Evolutionary conservation across 2,113 vertebrate genomes (phyloP).

Genomic region (Stegastes partitus): DNA sequence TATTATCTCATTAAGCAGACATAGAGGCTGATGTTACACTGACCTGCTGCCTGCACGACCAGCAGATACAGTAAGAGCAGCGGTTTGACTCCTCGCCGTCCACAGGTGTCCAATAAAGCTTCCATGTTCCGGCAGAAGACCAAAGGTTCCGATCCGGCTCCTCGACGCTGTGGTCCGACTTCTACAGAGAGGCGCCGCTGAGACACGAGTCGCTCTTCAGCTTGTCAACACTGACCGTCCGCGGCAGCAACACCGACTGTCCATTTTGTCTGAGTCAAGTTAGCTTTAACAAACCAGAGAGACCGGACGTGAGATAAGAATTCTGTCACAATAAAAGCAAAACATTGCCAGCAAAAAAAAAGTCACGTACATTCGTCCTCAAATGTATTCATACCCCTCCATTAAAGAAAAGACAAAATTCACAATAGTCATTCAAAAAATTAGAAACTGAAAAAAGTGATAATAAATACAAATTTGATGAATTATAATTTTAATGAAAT

Average conservation of each 20-base stretch:
- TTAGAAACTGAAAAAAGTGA: too few species aligned
- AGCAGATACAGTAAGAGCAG: constrained; percentile 47
- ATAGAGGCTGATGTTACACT: constrained; percentile 13
- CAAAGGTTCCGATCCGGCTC: background rate
- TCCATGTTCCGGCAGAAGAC: constrained; percentile 40
- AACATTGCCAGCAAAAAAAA: too few species aligned
- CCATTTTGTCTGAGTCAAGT: background rate
- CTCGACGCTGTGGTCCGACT: background rate
- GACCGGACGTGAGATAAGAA: background rate
- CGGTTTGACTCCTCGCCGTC: background rate
- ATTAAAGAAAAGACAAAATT: too few species aligned
- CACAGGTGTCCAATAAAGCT: constrained; percentile 8
- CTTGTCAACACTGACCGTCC: background rate
- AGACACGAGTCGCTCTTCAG: background rate
- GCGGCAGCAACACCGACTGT: background rate
- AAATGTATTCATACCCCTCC: too few species aligned
- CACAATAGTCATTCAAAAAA: too few species aligned
- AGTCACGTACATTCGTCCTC: too few species aligned
- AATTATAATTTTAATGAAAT: too few species aligned
- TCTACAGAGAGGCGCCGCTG: rapidly evolving
- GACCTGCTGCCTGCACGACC: constrained; percentile 57
- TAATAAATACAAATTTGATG: too few species aligned
- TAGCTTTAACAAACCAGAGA: rapidly evolving
- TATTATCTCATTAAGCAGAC: constrained; percentile 37
- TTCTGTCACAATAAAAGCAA: constrained; percentile 33